Evolutionary conservation across 2,888 invertebrate species (phyloP), one percentile per base, ranked within the genome.

Genomic region (Agapostemon virescens): DNA sequence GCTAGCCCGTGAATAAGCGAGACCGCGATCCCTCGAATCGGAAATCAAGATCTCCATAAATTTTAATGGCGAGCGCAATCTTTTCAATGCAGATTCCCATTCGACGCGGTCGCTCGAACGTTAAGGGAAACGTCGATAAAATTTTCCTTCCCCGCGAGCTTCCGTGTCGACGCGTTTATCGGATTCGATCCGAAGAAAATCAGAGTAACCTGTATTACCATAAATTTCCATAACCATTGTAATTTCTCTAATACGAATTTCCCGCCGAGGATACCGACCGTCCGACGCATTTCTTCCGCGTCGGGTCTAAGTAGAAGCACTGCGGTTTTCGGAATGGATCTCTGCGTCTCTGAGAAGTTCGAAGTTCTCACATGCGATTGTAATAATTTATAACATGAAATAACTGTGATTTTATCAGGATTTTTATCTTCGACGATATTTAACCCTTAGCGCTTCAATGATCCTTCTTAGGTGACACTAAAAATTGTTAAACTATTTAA

Each of bases 171-270:
- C 20, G 26, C 40, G 45, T 40, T 38, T 58, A 49, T 74, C 17
- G 61, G 36, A 75, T 49, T 52, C 17, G 45, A 69, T 40, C 36
- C 69, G n/a, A 40, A 58, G 40, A 69, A 26, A 58, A 30, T 52
- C 20, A 20, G 38, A 38, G 30, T 38, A 26, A 36, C 69, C 36
- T 40, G 55, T 30, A 40, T 69, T 69, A 40, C 40, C 55, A 40
- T 69, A 69, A 69, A 52, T 49, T 69, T 69, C 36, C 36, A 52
- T 52, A 36, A 52, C 52, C 23, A 69, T 69, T 23, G 52, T 52
- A 69, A 52, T 69, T 52, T 69, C 52, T 69, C 23, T 52, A 36
- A 45, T 66, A 66, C 36, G 40, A 40, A 66, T 66, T 66, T 66
- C 40, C 58, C 58, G 30, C 33, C 58, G 58, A 20, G 58, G 58